Conservation (phyloP, 2,797 vertebrate genomes). For the Catharus ustulatus region DNA sequence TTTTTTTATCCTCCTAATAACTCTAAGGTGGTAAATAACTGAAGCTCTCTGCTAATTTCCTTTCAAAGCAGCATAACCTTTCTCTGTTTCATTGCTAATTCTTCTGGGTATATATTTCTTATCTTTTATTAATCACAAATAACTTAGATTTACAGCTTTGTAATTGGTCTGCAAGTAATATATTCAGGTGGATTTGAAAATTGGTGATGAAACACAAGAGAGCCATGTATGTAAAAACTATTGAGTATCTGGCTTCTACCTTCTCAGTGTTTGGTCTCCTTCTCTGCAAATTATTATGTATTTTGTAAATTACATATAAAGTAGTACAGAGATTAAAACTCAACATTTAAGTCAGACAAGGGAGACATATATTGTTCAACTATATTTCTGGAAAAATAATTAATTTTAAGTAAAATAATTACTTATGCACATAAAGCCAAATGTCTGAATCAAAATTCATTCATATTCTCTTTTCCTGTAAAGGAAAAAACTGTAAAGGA, state of each 20-base stretch:
- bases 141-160: background rate
- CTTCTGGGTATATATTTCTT: background rate
- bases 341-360: background rate
- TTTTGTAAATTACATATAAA: constrained; percentile 35
- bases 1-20: background rate
- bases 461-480: background rate
- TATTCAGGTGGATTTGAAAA: constrained; percentile 21
- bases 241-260: constrained; percentile 8
- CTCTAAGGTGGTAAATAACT: background rate
- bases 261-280: constrained; percentile 20
- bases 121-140: constrained; percentile 11
- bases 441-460: background rate
- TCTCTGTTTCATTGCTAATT: background rate
- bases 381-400: background rate
- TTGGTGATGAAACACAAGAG: constrained; percentile 35
- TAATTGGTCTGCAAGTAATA: constrained; percentile 6
- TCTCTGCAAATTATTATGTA: constrained; percentile 30
- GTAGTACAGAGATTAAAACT: constrained; percentile 20
- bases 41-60: background rate
- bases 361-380: background rate
- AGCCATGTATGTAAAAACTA: constrained; percentile 17
- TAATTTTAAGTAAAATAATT: background rate
- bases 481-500: background rate
- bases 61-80: background rate
- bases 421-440: background rate